A percentile compares a stretch with the other conserved stretches of the same genome.
phyloP scores from a whole-genome alignment of 2,888 invertebrate genomes.

The Myopa testacea region DNA sequence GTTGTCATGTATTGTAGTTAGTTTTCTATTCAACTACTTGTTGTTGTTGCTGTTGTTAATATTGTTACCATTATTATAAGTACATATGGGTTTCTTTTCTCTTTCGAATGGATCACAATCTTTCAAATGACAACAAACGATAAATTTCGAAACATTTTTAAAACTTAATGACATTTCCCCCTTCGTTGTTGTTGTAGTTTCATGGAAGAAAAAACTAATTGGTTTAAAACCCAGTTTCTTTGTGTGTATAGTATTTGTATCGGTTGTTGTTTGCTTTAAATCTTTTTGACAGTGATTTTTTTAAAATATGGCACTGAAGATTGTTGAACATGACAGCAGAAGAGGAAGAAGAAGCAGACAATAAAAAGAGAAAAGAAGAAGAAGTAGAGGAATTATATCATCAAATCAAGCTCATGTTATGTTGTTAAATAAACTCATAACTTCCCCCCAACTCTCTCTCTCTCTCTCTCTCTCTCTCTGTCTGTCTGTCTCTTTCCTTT shows the following conservation, averaged over 20 bases:
- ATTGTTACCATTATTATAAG: neutral
- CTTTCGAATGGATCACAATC: neutral
- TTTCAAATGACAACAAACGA: constrained; percentile 30
- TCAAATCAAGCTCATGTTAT: too few relatives aligned
- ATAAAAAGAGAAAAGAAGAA: neutral
- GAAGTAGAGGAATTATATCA: too few relatives aligned
- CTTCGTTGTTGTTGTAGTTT: constrained; percentile 3
- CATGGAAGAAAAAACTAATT: neutral
- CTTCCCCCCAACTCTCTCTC: neutral
- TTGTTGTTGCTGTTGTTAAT: constrained; percentile 10
- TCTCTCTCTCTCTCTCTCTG: neutral
- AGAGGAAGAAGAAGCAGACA: too few relatives aligned
- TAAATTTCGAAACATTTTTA: constrained; percentile 17
- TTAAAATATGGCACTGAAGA: neutral
- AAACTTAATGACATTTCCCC: constrained; percentile 22
- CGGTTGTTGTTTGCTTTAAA: neutral
- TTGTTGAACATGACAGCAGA: neutral
- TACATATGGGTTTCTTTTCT: neutral
- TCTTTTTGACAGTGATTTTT: neutral
- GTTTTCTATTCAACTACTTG: neutral
- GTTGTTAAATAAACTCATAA: neutral
- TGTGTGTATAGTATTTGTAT: neutral
- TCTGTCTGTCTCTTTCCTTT: neutral
- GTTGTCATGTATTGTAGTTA: neutral
- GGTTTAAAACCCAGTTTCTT: neutral